These are phyloP conservation scores for Microtus ochrogaster DNA, from an alignment of 2,113 vertebrate species.

Conservation along the genomic window DNA sequence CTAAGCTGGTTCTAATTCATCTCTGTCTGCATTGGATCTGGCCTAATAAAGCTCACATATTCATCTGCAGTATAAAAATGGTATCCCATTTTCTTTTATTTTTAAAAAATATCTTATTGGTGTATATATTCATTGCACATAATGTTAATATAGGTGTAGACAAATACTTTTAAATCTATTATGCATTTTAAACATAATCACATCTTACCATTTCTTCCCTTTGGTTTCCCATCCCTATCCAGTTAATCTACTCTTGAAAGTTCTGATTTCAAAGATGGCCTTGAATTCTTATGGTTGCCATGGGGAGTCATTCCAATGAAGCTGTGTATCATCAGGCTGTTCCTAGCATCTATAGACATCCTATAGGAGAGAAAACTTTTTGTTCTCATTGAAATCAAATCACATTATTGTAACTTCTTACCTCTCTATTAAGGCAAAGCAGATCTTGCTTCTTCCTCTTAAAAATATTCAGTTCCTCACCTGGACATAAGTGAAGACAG, in stretches of 20 bases:
- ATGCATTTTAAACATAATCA: background rate
- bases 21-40: background rate
- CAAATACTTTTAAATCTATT: background rate
- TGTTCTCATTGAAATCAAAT: background rate
- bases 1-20: background rate
- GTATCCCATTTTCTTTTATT: background rate
- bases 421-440: background rate
- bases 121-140: background rate
- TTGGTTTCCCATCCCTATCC: too few species aligned
- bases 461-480: background rate
- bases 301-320: background rate
- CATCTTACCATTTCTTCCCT: background rate
- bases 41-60: rapidly evolving
- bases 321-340: too few species aligned
- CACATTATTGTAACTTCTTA: background rate
- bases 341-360: background rate
- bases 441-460: background rate
- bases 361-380: background rate
- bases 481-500: background rate
- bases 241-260: background rate
- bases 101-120: background rate
- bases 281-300: background rate
- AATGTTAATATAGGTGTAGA: background rate
- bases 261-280: background rate
- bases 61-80: background rate